Conservation (phyloP, 30 jellyfish, hydroid and myxozoan genomes). For the Rhopilema esculentum region DNA sequence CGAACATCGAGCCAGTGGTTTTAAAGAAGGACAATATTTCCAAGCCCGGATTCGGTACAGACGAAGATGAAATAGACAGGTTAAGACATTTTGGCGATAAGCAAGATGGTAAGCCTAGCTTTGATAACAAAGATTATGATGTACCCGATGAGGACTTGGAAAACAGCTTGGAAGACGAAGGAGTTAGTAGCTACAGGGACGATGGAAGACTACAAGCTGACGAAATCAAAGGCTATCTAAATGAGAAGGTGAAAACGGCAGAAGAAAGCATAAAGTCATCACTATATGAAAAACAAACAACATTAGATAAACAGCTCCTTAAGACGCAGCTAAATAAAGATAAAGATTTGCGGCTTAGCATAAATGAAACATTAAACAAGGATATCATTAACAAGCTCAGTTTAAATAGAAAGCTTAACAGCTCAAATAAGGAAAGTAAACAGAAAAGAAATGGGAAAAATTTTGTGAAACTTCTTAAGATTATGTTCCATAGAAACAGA, state of each 20-base stretch:
- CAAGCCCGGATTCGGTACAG: slow-evolving; percentile 19
- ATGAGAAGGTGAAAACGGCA: neutral
- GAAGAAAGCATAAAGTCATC: neutral
- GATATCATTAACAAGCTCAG: neutral
- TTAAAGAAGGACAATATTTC: slow-evolving; percentile 64
- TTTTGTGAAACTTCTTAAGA: neutral
- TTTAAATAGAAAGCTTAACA: neutral
- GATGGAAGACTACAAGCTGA: slow-evolving; percentile 8
- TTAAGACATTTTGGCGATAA: neutral
- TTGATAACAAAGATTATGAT: slow-evolving; percentile 17
- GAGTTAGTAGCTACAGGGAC: neutral
- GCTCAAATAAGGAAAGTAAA: neutral
- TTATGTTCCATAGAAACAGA: neutral
- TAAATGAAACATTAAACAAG: neutral
- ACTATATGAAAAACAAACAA: neutral
- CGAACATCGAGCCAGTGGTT: slow-evolving; percentile 48
- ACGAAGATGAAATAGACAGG: neutral
- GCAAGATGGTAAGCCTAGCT: neutral
- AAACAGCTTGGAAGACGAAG: slow-evolving; percentile 1
- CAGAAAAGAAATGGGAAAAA: neutral
- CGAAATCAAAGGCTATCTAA: neutral
- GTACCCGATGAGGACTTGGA: neutral
- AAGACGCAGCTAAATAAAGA: neutral
- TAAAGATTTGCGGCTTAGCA: neutral
- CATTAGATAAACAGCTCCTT: neutral